These are phyloP conservation scores for Stegana nigrithorax DNA, from an alignment of 2,888 invertebrate genomes.

Conservation along the genomic window DNA sequence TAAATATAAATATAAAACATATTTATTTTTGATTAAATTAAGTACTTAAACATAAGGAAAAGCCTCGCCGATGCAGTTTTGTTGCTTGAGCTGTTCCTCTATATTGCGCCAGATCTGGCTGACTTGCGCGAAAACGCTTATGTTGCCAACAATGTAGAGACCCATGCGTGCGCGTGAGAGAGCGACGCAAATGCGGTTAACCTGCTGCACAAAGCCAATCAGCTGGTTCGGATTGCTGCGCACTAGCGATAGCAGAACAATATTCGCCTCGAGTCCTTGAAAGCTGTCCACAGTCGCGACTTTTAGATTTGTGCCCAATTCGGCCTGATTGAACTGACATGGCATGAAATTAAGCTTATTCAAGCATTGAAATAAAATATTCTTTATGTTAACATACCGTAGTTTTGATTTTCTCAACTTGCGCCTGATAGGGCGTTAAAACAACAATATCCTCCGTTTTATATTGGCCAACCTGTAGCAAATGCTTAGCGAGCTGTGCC, in stretches of 20 bases:
- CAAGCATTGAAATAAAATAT: background rate
- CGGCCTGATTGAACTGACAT: conserved; percentile 14
- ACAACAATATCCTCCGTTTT: conserved; percentile 76
- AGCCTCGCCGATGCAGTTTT: conserved; percentile 71
- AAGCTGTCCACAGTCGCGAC: conserved; percentile 82
- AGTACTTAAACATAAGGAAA: conserved; percentile 59
- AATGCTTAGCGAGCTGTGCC: conserved; percentile 29
- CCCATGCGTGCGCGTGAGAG: conserved; percentile 79
- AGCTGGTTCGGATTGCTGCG: conserved; percentile 77
- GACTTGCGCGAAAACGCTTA: conserved; percentile 71
- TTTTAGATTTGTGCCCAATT: too few species aligned
- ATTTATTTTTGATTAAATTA: conserved; percentile 14
- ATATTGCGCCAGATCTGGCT: conserved; percentile 72
- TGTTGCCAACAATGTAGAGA: conserved; percentile 82
- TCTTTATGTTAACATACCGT: conserved; percentile 21
- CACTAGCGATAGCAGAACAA: conserved; percentile 83
- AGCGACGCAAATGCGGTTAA: conserved; percentile 82
- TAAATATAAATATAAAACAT: background rate
- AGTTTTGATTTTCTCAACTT: conserved; percentile 44
- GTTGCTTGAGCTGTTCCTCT: conserved; percentile 67
- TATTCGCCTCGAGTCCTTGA: conserved; percentile 84
- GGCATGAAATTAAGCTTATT: background rate
- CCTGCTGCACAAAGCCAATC: conserved; percentile 78
- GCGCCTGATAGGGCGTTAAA: conserved; percentile 69
- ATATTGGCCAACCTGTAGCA: conserved; percentile 71